Evolutionary conservation across 2,888 invertebrate genomes (phyloP).

Genomic region (Resseliella maxima): DNA sequence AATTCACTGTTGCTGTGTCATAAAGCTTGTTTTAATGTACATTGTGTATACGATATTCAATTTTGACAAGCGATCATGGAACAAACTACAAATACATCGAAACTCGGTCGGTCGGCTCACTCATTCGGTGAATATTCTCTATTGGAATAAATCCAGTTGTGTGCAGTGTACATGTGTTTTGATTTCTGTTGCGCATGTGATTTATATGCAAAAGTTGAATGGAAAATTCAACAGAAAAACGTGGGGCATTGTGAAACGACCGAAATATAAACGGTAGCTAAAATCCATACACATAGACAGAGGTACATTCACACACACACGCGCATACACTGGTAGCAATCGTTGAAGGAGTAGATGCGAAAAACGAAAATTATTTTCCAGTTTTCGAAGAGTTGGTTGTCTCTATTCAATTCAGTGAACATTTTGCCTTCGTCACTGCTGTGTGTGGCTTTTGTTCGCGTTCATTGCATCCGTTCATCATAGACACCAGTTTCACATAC

Average conservation of each 20-base stretch:
- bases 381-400: slow-evolving; percentile 11
- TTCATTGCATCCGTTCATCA: slow-evolving; percentile 30
- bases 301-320: background rate
- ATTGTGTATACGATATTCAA: background rate
- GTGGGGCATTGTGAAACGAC: background rate
- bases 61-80: slow-evolving; percentile 35
- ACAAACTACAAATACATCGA: background rate
- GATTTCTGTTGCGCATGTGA: slow-evolving; percentile 26
- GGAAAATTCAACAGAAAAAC: background rate
- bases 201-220: slow-evolving; percentile 12
- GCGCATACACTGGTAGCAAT: background rate
- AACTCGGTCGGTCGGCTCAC: background rate
- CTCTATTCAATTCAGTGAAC: background rate
- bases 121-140: background rate
- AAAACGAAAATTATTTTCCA: slow-evolving; percentile 4
- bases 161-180: background rate
- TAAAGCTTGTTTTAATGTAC: background rate
- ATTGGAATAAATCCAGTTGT: background rate
- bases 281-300: background rate
- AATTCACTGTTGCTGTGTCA: background rate
- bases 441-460: slow-evolving; percentile 44
- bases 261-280: background rate
- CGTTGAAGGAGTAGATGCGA: background rate
- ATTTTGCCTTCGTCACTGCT: slow-evolving; percentile 41
- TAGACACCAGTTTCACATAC: slow-evolving; percentile 26